These are phyloP conservation scores for Dipus sagitta DNA, from an alignment of 2,797 vertebrate genomes.

Conservation along the genomic window DNA sequence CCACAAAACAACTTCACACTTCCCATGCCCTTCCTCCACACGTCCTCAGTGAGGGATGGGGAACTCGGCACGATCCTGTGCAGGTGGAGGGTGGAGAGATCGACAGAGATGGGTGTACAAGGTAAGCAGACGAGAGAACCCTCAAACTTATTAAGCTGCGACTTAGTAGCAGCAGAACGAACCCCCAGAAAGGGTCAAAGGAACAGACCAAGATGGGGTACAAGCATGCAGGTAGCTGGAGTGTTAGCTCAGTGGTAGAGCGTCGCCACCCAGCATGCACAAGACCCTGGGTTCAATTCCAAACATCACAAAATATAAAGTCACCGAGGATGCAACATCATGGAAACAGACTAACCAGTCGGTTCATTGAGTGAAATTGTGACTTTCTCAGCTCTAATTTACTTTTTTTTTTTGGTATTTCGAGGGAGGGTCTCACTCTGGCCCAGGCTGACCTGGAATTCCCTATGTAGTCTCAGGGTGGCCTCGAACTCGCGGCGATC, in stretches of 20 bases:
- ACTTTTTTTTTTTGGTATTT: too few relatives aligned
- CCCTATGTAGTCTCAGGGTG: too few relatives aligned
- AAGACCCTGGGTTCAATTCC: background rate
- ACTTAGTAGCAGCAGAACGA: background rate
- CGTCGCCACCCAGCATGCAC: background rate
- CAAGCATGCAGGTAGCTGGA: background rate
- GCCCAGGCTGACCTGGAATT: too few relatives aligned
- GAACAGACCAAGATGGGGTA: background rate
- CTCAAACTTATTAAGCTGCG: background rate
- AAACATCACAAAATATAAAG: background rate
- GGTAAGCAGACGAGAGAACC: background rate
- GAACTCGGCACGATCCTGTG: background rate
- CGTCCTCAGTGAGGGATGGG: background rate
- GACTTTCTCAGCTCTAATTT: background rate
- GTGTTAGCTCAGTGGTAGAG: background rate
- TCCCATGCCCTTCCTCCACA: background rate
- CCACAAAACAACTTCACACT: background rate
- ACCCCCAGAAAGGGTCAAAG: conserved; percentile 29
- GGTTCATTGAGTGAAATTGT: background rate
- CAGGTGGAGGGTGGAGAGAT: background rate
- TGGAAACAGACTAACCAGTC: background rate
- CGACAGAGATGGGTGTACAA: background rate
- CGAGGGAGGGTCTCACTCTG: too few relatives aligned
- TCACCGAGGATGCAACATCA: background rate
- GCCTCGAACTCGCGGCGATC: too few relatives aligned